A percentile compares a stretch with the other conserved stretches of the same genome.
Conservation (phyloP, 92 coral and sea anemone species). For the Meandrina meandrites region DNA sequence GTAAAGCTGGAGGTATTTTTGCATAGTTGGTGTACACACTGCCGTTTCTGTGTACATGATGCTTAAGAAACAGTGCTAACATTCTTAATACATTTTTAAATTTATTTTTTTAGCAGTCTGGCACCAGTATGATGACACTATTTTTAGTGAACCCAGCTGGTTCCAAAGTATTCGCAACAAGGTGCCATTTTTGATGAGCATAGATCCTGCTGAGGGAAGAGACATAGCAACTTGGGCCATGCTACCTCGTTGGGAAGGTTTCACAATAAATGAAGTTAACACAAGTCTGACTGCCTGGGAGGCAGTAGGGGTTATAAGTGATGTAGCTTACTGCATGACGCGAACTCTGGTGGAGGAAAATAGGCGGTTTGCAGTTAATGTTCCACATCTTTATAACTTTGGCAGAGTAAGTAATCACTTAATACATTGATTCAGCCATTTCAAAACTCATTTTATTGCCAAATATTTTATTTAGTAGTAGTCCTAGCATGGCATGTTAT, state of each 20-base stretch:
- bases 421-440: neutral
- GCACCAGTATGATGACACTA: constrained; percentile 73
- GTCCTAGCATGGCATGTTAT: too few relatives aligned
- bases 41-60: neutral
- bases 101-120: constrained; percentile 36
- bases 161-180: constrained; percentile 19
- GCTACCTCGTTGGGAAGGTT: constrained; percentile 62
- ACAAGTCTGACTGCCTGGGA: constrained; percentile 33
- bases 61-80: neutral
- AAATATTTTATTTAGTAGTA: too few relatives aligned
- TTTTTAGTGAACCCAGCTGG: constrained; percentile 25
- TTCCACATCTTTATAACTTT: constrained; percentile 22
- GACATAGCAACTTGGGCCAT: constrained; percentile 46
- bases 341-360: constrained; percentile 13
- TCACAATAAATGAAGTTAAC: neutral
- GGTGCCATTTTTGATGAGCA: constrained; percentile 30
- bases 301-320: constrained; percentile 27
- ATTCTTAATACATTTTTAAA: neutral
- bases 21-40: neutral
- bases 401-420: neutral
- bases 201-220: constrained; percentile 53
- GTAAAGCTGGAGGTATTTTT: constrained; percentile 25
- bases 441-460: too few relatives aligned
- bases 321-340: constrained; percentile 58
- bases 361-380: neutral